phyloP scores from a whole-genome alignment of 2,113 vertebrate species.

The Trematomus loennbergii region DNA sequence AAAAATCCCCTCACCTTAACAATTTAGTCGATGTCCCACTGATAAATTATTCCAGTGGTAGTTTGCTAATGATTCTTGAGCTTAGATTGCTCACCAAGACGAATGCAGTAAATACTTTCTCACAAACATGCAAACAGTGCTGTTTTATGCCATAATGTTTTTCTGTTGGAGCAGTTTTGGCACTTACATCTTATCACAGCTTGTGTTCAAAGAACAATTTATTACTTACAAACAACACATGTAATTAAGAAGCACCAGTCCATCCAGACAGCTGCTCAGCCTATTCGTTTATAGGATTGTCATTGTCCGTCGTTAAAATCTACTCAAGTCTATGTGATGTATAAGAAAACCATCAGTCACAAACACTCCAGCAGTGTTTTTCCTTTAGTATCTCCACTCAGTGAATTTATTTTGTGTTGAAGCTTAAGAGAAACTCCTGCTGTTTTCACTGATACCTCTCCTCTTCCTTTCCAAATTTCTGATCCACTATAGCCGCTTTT shows the following conservation, averaged over 20 bases:
- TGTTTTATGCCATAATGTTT: not conserved
- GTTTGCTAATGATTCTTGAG: not conserved
- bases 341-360: not conserved
- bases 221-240: slow-evolving; percentile 4
- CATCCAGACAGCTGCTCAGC: not conserved
- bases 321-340: not conserved
- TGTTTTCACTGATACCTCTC: slow-evolving; percentile 23
- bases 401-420: slow-evolving; percentile 11
- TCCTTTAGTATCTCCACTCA: slow-evolving; percentile 2
- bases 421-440: slow-evolving; percentile 1
- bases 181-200: not conserved
- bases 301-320: not conserved
- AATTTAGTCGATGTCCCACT: not conserved
- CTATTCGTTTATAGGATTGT: slow-evolving; percentile 1
- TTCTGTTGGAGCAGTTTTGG: not conserved
- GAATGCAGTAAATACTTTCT: not conserved
- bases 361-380: slow-evolving; percentile 1
- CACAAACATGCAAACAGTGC: not conserved
- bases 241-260: slow-evolving; percentile 12
- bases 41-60: not conserved
- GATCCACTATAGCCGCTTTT: slow-evolving; percentile 4
- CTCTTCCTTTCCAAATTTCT: slow-evolving; percentile 17
- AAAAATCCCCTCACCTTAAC: not conserved
- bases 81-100: not conserved
- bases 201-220: not conserved